These are phyloP conservation scores for Fulmarus glacialis DNA, from an alignment of 2,113 vertebrate species.

Conservation along the genomic window DNA sequence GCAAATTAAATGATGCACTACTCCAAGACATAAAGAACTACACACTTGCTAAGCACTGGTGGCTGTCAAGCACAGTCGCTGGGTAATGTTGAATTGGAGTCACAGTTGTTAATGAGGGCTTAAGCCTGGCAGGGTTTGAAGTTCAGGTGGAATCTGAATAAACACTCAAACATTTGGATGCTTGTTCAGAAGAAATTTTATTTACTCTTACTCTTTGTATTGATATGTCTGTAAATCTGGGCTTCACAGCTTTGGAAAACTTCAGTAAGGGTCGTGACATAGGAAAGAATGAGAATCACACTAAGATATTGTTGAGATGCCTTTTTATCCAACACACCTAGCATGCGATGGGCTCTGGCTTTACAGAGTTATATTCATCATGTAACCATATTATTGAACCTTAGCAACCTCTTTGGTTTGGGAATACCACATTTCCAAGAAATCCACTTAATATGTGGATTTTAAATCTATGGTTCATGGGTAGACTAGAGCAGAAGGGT, in stretches of 20 bases:
- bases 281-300: neutral
- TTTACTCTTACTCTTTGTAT: neutral
- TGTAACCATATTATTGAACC: neutral
- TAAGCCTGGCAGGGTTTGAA: neutral
- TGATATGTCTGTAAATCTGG: neutral
- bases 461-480: neutral
- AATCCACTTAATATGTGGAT: neutral
- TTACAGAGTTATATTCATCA: neutral
- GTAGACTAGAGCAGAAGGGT: neutral
- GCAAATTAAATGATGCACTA: slow-evolving; percentile 25
- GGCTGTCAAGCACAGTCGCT: neutral
- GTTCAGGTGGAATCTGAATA: neutral
- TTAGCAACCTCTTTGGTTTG: neutral
- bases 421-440: slow-evolving; percentile 6
- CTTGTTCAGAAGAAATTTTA: neutral
- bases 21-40: slow-evolving; percentile 1
- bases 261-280: neutral
- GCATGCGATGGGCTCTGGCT: neutral
- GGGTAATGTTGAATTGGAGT: neutral
- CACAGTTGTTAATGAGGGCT: neutral
- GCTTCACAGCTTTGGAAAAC: neutral
- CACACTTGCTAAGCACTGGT: neutral
- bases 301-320: neutral
- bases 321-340: neutral
- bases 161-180: neutral